Percentiles rank a stretch among this genome's conserved stretches.
phyloP scores from a whole-genome alignment of 2,113 vertebrate species.

The Thunnus maccoyii region DNA sequence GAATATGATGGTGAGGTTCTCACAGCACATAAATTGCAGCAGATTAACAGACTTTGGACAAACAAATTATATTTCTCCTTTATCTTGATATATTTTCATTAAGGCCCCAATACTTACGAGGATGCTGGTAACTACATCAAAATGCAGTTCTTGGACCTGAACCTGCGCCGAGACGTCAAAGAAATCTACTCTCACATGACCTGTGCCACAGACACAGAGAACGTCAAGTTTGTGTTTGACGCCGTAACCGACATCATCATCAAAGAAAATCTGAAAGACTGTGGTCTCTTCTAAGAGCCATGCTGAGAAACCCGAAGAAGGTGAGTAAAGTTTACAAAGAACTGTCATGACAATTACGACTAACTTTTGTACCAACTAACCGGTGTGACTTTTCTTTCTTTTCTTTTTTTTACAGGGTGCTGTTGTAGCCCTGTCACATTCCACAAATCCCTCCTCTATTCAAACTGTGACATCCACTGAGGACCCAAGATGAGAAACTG shows the following conservation, averaged over 20 bases:
- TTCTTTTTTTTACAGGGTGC: constrained; percentile 40
- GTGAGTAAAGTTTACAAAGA: constrained; percentile 36
- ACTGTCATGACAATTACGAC: not conserved
- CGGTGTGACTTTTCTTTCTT: not conserved
- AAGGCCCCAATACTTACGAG: constrained; percentile 95
- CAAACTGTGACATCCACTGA: constrained; percentile 31
- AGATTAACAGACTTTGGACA: not conserved
- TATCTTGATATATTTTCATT: not conserved
- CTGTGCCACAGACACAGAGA: constrained; percentile 97
- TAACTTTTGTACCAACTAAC: not conserved
- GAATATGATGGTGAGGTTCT: constrained; percentile 92
- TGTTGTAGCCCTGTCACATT: constrained; percentile 25
- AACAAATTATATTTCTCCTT: not conserved
- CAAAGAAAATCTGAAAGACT: constrained; percentile 99
- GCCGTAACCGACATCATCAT: constrained; percentile 99
- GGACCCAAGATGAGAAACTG: constrained; percentile 46
- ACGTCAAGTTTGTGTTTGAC: constrained; percentile 99
- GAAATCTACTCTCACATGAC: constrained; percentile 99
- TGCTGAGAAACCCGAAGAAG: constrained; percentile 15
- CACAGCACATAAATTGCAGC: not conserved
- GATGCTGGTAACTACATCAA: constrained; percentile 98
- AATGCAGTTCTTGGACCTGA: constrained; percentile 95
- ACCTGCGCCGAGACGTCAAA: constrained; percentile 93
- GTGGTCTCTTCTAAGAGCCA: constrained; percentile 92
- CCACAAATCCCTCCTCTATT: constrained; percentile 29